Conservation (phyloP, 2,888 invertebrate species). For the Parelbella ahira region DNA sequence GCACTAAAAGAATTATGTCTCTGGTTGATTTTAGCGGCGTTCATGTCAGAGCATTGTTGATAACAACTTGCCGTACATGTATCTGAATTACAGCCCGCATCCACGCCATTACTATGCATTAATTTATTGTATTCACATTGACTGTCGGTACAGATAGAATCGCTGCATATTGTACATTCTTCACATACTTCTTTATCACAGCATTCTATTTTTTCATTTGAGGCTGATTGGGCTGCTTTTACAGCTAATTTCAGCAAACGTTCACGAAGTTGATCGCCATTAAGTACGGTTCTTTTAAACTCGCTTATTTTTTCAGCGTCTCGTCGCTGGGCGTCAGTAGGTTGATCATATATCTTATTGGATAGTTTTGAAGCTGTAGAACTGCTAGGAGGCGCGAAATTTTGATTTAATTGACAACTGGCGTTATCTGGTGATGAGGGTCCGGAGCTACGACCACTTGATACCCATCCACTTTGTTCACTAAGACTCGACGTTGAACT, state of each 20-base stretch:
- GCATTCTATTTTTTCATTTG: constrained; percentile 74
- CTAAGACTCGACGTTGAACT: constrained; percentile 85
- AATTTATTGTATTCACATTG: constrained; percentile 74
- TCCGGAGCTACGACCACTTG: constrained; percentile 85
- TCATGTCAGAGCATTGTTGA: constrained; percentile 58
- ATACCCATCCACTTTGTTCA: constrained; percentile 94
- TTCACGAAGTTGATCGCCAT: constrained; percentile 84
- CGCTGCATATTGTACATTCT: constrained; percentile 75
- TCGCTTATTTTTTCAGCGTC: constrained; percentile 64
- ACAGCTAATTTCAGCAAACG: constrained; percentile 83
- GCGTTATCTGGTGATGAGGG: constrained; percentile 82
- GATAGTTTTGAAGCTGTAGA: constrained; percentile 45
- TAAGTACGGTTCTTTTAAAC: constrained; percentile 74
- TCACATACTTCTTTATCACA: constrained; percentile 77
- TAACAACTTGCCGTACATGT: constrained; percentile 68
- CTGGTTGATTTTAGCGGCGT: constrained; percentile 55
- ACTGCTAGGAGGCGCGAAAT: constrained; percentile 56
- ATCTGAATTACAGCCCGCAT: constrained; percentile 67
- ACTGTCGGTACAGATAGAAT: constrained; percentile 74
- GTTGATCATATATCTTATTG: constrained; percentile 49
- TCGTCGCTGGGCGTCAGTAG: constrained; percentile 40
- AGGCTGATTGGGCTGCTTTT: constrained; percentile 65
- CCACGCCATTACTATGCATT: constrained; percentile 68
- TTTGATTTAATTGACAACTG: constrained; percentile 76
- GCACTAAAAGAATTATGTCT: constrained; percentile 74